Evolutionary conservation across 2,113 vertebrate genomes (phyloP).

Genomic region (Erythrolamprus reginae): DNA sequence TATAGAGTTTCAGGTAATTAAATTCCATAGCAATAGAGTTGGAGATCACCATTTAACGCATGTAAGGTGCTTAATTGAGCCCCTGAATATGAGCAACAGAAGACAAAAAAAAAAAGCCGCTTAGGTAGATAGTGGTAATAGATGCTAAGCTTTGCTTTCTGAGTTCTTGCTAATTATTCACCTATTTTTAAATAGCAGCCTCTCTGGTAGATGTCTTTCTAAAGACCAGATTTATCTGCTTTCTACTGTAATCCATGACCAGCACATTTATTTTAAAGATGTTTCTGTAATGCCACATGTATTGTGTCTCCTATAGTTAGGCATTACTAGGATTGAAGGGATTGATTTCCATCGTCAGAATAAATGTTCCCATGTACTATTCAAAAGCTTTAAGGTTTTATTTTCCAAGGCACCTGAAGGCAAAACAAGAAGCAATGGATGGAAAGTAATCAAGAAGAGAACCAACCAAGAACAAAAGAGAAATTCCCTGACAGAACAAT

Average conservation of each 20-base stretch:
- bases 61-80: neutral
- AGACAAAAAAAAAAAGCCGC: neutral
- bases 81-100: neutral
- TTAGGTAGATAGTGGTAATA: neutral
- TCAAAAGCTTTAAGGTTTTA: neutral
- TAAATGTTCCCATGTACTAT: neutral
- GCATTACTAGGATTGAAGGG: neutral
- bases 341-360: neutral
- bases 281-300: neutral
- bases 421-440: too few relatives aligned
- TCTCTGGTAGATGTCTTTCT: neutral
- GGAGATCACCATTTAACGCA: neutral
- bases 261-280: neutral
- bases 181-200: neutral
- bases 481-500: too few relatives aligned
- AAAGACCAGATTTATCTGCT: neutral
- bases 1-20: neutral
- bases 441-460: too few relatives aligned
- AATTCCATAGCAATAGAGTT: neutral
- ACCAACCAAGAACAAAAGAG: too few relatives aligned
- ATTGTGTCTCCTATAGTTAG: neutral
- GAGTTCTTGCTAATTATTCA: neutral
- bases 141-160: neutral
- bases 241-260: neutral
- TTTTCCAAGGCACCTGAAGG: too few relatives aligned